Evolutionary conservation across 2,888 invertebrate species (phyloP), one percentile per base, ranked within the genome.

Genomic region (Erebia ligea): DNA sequence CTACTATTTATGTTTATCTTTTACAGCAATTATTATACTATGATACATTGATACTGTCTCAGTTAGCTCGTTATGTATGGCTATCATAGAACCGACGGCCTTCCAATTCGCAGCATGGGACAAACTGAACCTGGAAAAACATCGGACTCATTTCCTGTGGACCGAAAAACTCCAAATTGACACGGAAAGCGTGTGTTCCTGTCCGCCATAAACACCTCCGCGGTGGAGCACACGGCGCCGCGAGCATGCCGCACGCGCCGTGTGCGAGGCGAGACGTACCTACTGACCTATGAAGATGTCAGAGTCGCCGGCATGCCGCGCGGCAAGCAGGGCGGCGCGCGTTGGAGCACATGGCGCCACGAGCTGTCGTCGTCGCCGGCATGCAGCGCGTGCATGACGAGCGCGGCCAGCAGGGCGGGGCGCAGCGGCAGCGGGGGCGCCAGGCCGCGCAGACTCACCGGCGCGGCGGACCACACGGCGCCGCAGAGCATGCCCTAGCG

Each of bases 291-390:
- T 93, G 86, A 95, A 95, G 85, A 95, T 95, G 86, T 95, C 94
- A 82, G 95, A 95, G 81, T 95, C 95, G 79, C 94, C 93, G 79
- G 91, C 87, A 76, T 94, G 94, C 76, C 92, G 84, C 54, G 92
- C 89, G 77, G 91, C 91, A 78, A 92, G 92, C 80, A 88, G 92
- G 84, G 91, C 94, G 74, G 92, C 91, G 79, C 94, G 94, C 92
- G 95, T 94, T 79, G 94, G 94, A 85, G 95, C 93, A 78, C 94
- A 94, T 77, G 95, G 94, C 84, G 95, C 92, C 83, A 94, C n/a
- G 90, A 95, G 85, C 95, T 95, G 86, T 95, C 94, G 83, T 95
- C 95, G 81, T 95, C 95, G 79, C 94, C 93, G 79, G 91, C 87
- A 76, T 94, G 94, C 76, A 92, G 83, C 56, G 93, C 92, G 81